Base-by-base conservation (phyloP, 2,797 vertebrate genomes). In the Schizopygopsis pylzovi region DNA sequence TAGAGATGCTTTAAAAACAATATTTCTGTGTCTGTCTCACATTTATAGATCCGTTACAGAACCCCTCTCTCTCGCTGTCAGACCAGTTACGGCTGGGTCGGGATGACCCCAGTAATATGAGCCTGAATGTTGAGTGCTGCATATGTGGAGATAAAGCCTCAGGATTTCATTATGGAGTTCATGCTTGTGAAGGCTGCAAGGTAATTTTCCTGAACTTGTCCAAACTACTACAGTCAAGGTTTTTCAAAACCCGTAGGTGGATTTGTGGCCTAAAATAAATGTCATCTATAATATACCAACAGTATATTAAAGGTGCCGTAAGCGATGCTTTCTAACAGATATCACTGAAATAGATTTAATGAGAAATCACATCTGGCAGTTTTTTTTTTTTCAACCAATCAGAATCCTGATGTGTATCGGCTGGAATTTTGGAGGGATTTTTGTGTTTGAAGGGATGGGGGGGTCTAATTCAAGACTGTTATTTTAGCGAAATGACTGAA, bases 101-200 rank as follows among this genome's bases (percentile, higher is more conserved):
- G 9, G 97, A 98, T 33, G 97, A 97, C 81, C 92, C 91, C 59
- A 82, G 95, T 0, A 91, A 91, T 5, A 86, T 95, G 56, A 95
- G 94, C 1, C 96, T 99, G 91, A 98, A 95, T 0, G 96, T 99
- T 92, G 98, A 99, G 92, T 99, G 98, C 92, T 97, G 97, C 78
- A 97, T 99, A 91, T 99, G 98, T 1, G 98, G 98, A 77, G 98
- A 99, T 95, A 98, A 97, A 93, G 98, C 98, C 73, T 99, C 98
- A 0, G 98, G 98, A 45, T 99, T 99, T 91, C 98, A 99, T 95
- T 99, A 99, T 0, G 98, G 98, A 0, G 98, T 99, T 41, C 98
- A 99, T 0, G 98, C 98, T 22, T 99, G 98, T 0, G 98, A 99
- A 92, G 98, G 98, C 85, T 99, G 98, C 91, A 99, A 99, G 98